These are phyloP conservation scores for Cremastinae sp. DNA, from an alignment of 2,888 invertebrate genomes.

Conservation along the genomic window DNA sequence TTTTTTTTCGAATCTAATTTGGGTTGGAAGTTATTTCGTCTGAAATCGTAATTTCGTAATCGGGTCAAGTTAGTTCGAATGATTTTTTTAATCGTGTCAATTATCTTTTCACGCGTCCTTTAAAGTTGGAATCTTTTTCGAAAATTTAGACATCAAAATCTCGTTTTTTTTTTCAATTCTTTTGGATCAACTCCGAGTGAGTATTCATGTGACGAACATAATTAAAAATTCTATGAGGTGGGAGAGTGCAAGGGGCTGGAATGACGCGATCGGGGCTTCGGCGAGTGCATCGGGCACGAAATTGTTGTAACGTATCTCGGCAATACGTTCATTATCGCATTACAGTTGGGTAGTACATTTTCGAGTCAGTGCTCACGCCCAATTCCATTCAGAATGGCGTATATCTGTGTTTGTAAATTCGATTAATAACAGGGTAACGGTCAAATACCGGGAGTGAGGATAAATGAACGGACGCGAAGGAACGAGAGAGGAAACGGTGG, in stretches of 20 bases:
- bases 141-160: no score
- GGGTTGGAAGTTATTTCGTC: no score
- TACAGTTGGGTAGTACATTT: conserved; percentile 48
- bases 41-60: no score
- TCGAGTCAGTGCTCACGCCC: conserved; percentile 17
- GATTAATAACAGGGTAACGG: conserved; percentile 58
- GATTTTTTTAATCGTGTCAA: no score
- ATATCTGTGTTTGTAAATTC: conserved; percentile 39
- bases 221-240: background rate
- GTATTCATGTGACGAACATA: no score
- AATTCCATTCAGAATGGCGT: conserved; percentile 1
- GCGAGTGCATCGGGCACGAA: conserved; percentile 26
- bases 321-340: conserved; percentile 60
- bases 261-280: background rate
- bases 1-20: no score
- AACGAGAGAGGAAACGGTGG: conserved; percentile 1
- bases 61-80: no score
- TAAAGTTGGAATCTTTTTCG: no score
- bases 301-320: conserved; percentile 57
- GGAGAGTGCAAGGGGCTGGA: background rate
- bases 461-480: conserved; percentile 57
- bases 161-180: no score
- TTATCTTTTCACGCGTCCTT: no score
- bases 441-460: conserved; percentile 59
- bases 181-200: no score